These are phyloP conservation scores for Arctopsyche grandis DNA, from an alignment of 1,140 invertebrate genomes.

Conservation along the genomic window DNA sequence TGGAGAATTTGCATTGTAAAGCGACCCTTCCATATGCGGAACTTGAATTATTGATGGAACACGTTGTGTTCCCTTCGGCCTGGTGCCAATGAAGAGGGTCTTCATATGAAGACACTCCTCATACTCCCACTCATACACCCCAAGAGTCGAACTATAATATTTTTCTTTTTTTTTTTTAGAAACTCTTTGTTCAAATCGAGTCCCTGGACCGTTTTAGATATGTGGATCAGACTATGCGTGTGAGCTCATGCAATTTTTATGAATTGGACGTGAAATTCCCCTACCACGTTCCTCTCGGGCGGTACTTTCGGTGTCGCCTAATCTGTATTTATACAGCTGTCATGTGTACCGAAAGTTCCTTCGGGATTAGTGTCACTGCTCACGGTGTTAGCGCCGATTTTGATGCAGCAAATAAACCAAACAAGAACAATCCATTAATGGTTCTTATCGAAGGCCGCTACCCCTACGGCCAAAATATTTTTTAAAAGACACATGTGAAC, in stretches of 20 bases:
- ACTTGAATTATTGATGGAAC: slow-evolving; percentile 45
- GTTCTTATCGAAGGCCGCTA: neutral
- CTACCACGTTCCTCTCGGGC: neutral
- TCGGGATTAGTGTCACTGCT: slow-evolving; percentile 46
- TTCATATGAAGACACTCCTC: slow-evolving; percentile 26
- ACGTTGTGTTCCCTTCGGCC: slow-evolving; percentile 17
- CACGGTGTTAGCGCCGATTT: slow-evolving; percentile 47
- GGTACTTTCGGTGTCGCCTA: slow-evolving; percentile 28
- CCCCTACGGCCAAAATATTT: too few species aligned
- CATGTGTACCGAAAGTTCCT: slow-evolving; percentile 43
- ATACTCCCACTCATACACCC: neutral
- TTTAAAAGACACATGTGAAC: too few species aligned
- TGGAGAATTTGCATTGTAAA: slow-evolving; percentile 46
- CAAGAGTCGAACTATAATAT: too few species aligned
- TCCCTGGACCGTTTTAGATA: neutral
- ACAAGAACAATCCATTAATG: slow-evolving; percentile 50
- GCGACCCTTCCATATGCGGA: slow-evolving; percentile 41
- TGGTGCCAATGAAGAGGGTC: slow-evolving; percentile 36
- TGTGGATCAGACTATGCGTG: neutral
- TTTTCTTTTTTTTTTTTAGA: too few species aligned
- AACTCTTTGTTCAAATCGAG: neutral
- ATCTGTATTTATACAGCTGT: slow-evolving; percentile 53
- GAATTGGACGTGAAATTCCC: neutral
- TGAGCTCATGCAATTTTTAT: neutral
- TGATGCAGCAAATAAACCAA: slow-evolving; percentile 43